Base-by-base conservation (phyloP, 2,113 vertebrate species). In the Saguinus midas region DNA sequence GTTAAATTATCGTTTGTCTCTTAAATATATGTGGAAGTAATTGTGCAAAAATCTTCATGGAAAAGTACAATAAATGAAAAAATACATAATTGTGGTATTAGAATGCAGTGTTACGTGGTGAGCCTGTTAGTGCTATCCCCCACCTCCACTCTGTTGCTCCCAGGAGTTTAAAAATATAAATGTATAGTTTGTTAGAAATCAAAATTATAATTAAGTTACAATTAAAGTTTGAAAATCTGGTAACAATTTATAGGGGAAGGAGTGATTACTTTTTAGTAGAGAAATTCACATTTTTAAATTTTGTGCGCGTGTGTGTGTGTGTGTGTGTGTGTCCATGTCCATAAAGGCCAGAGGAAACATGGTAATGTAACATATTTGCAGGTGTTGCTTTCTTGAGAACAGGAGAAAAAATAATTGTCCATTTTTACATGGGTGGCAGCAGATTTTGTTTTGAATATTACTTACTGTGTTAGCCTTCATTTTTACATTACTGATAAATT, bases 381-480 rank as follows among this genome's bases (percentile, higher is more conserved):
- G 29, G 27, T 79, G 25, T 64, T 68, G 21, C 29, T 48, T 72
- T 70, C 23, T 92, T 82, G 89, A 7, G 37, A 85, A 43, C 35
- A 92, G n/a, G 43, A 76, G 55, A 50, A 27, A 81, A 61, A 90
- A 50, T 82, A 45, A 76, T 58, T 48, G 11, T 20, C 32, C 17
- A 73, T 40, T 96, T 94, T 87, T 85, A 90, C 5, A 66, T 83
- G 57, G 18, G 8, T 78, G 87, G 35, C 55, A 75, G 17, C 21
- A 58, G 16, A 50, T 93, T 93, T 57, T 86, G 18, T 92, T 92
- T 94, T 61, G 40, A 37, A 40, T 66, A 12, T 95, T 61, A 90
- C 27, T 92, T 92, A 14, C 29, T 90, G 48, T 80, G 0, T 91
- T 91, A 73, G 83, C 32, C 12, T 83, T 96, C 6, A 87, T 87